A percentile compares a stretch with the other conserved stretches of the same genome.
Conservation (phyloP, 2,888 invertebrate species). For the Corythucha ciliata region DNA sequence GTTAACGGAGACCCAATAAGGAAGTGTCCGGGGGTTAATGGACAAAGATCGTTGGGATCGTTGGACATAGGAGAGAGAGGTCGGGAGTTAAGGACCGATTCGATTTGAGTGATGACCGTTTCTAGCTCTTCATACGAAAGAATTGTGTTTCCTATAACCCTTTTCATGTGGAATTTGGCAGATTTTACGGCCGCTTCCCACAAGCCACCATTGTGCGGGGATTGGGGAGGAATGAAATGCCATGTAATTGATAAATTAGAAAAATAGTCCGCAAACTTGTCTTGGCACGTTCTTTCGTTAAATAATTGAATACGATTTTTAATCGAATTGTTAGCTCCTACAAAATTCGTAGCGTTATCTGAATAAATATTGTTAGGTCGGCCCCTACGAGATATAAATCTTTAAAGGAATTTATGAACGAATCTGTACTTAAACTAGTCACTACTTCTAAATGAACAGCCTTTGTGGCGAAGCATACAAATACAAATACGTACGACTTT, state of each 20-base stretch:
- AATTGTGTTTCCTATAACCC: constrained; percentile 27
- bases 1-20: constrained; percentile 34
- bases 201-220: constrained; percentile 37
- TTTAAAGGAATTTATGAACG: constrained; percentile 37
- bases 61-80: constrained; percentile 34
- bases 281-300: not conserved
- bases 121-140: constrained; percentile 36
- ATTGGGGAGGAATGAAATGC: constrained; percentile 29
- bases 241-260: constrained; percentile 33
- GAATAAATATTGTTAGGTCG: constrained; percentile 34
- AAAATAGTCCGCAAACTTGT: constrained; percentile 33
- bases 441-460: constrained; percentile 39
- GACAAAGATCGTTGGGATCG: constrained; percentile 30
- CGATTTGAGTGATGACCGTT: constrained; percentile 34
- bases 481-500: constrained; percentile 36
- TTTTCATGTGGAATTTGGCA: constrained; percentile 35
- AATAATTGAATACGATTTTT: constrained; percentile 4
- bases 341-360: constrained; percentile 40
- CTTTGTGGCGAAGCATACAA: constrained; percentile 36
- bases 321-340: constrained; percentile 34
- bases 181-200: constrained; percentile 38
- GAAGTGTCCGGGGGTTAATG: constrained; percentile 38
- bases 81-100: constrained; percentile 37
- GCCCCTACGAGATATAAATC: constrained; percentile 38
- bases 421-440: constrained; percentile 35